These are phyloP conservation scores for Heterocephalus glaber DNA, from an alignment of 2,113 vertebrate species.

Conservation along the genomic window DNA sequence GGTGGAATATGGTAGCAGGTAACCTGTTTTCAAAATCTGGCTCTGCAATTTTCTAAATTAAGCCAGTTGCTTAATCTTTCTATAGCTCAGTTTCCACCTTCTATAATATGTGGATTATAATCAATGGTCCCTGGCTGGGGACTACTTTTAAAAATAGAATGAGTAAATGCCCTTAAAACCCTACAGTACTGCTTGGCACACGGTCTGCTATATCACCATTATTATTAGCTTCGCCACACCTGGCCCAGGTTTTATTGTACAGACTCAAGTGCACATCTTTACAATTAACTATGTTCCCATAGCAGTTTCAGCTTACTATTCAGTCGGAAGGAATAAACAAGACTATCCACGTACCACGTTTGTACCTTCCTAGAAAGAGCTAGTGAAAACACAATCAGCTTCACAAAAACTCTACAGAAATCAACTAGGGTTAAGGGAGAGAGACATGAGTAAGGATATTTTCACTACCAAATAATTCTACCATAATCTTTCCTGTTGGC, in stretches of 20 bases:
- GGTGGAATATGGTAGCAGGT: background rate
- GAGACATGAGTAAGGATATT: background rate
- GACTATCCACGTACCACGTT: background rate
- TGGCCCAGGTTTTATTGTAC: background rate
- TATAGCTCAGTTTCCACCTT: background rate
- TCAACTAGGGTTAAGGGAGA: background rate
- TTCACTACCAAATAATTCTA: slow-evolving; percentile 7
- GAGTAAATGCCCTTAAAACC: background rate
- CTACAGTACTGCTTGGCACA: background rate
- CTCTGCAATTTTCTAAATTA: background rate
- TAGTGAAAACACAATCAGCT: background rate
- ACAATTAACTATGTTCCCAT: background rate
- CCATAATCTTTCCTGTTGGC: background rate
- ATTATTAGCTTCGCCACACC: background rate
- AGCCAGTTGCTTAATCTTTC: slow-evolving; percentile 25
- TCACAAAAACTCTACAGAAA: background rate
- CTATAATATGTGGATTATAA: background rate
- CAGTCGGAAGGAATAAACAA: background rate
- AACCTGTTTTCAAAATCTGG: slow-evolving; percentile 11
- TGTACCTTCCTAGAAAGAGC: background rate
- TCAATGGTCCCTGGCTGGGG: background rate
- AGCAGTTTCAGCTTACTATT: background rate
- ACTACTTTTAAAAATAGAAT: background rate
- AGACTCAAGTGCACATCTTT: background rate
- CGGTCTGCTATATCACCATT: background rate